Percentiles rank a stretch among this genome's conserved stretches.
Conservation (phyloP, 2,113 vertebrate genomes). For the Mormyrus lacerda region DNA sequence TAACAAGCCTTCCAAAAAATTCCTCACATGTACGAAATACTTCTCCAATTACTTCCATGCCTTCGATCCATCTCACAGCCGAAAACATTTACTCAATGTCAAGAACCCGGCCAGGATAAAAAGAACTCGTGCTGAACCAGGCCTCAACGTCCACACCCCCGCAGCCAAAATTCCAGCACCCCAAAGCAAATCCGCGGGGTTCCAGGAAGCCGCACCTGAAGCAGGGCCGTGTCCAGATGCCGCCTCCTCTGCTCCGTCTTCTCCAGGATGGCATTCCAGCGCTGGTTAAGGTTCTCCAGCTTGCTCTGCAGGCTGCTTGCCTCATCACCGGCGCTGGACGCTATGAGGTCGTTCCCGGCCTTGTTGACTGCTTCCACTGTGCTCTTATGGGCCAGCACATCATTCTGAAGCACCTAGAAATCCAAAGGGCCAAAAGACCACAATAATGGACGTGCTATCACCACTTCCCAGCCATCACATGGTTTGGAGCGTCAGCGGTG, state of each 20-base stretch:
- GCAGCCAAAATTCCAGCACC: constrained; percentile 14
- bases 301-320: constrained; percentile 79
- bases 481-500: neutral
- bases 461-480: neutral
- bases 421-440: neutral
- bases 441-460: neutral
- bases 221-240: constrained; percentile 80
- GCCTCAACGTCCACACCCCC: constrained; percentile 12
- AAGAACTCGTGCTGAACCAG: constrained; percentile 5
- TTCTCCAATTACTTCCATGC: constrained; percentile 9
- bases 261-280: constrained; percentile 83
- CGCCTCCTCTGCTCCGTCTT: constrained; percentile 81
- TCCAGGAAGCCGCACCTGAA: constrained; percentile 66
- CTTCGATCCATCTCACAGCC: constrained; percentile 16
- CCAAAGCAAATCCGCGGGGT: constrained; percentile 5
- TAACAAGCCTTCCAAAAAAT: constrained; percentile 13
- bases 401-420: constrained; percentile 85
- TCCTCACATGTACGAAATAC: constrained; percentile 6
- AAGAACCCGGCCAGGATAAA: constrained; percentile 25
- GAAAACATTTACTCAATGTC: constrained; percentile 18
- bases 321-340: constrained; percentile 89
- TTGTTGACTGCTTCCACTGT: constrained; percentile 90
- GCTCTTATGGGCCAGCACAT: constrained; percentile 86
- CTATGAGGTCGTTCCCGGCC: constrained; percentile 83
- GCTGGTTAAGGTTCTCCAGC: constrained; percentile 80